Conservation (phyloP, 2,888 invertebrate species). For the Amiota minor region DNA sequence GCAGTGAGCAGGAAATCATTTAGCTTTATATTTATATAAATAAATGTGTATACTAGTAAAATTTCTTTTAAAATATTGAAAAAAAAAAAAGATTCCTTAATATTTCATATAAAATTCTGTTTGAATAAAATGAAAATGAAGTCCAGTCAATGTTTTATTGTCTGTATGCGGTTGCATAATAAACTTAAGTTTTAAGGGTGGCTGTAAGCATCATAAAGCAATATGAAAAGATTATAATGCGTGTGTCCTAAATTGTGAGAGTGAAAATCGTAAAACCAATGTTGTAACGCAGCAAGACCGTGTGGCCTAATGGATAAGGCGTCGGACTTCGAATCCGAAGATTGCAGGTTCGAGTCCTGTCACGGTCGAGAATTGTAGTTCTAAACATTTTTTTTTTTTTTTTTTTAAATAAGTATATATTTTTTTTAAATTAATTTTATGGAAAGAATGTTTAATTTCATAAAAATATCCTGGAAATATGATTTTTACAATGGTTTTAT, state of each 20-base stretch:
- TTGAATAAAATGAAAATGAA: not conserved
- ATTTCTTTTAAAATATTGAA: no score
- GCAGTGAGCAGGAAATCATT: no score
- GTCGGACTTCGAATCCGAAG: slow-evolving; percentile 75
- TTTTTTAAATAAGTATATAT: slow-evolving; percentile 2
- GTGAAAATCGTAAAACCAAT: slow-evolving; percentile 48
- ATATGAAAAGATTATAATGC: slow-evolving; percentile 19
- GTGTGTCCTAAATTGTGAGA: slow-evolving; percentile 8
- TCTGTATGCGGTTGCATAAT: not conserved
- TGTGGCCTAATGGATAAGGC: slow-evolving; percentile 75
- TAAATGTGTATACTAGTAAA: no score
- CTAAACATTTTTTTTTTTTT: slow-evolving; percentile 23
- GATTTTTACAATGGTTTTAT: no score
- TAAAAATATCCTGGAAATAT: no score
- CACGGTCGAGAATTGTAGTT: slow-evolving; percentile 68
- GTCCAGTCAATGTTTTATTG: not conserved
- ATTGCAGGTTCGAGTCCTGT: slow-evolving; percentile 75
- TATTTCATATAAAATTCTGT: not conserved
- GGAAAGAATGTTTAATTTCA: not conserved
- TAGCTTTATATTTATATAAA: no score
- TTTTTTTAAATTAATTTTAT: slow-evolving; percentile 15
- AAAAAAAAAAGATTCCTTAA: no score
- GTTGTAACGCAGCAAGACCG: slow-evolving; percentile 62
- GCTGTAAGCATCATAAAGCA: slow-evolving; percentile 36
- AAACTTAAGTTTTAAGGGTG: slow-evolving; percentile 29